These are phyloP conservation scores for Poeciliopsis turrubarensis DNA, from an alignment of 2,113 vertebrate genomes.

Conservation along the genomic window DNA sequence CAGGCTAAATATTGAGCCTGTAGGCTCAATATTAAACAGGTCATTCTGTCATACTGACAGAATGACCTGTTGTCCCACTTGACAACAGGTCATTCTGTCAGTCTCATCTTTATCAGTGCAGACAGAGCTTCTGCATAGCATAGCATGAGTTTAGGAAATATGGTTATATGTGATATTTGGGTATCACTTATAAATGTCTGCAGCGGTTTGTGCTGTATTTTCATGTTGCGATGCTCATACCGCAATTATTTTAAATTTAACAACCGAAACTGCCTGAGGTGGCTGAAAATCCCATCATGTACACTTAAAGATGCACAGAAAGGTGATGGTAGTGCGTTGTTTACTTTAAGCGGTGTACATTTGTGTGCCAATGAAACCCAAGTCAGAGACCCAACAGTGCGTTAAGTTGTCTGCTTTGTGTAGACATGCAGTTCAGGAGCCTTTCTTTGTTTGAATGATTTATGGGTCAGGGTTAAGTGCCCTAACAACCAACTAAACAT, in stretches of 20 bases:
- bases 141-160: neutral
- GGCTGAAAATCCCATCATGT: neutral
- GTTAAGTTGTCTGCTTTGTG: neutral
- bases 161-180: neutral
- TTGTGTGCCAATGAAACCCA: neutral
- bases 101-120: neutral
- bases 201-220: neutral
- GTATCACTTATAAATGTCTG: too few relatives aligned
- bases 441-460: slow-evolving; percentile 1
- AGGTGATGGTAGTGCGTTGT: neutral
- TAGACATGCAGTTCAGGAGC: neutral
- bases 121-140: neutral
- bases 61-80: too few relatives aligned
- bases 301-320: neutral
- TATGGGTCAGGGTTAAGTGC: neutral
- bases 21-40: too few relatives aligned
- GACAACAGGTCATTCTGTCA: too few relatives aligned
- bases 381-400: neutral
- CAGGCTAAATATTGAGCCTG: too few relatives aligned
- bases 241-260: neutral
- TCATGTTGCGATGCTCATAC: neutral
- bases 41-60: too few relatives aligned
- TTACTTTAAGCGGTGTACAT: neutral
- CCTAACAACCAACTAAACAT: neutral
- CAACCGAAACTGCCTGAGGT: too few relatives aligned